Evolutionary conservation across 2,113 vertebrate species (phyloP), one percentile per base, ranked within the genome.

Genomic region (Albula goreensis): DNA sequence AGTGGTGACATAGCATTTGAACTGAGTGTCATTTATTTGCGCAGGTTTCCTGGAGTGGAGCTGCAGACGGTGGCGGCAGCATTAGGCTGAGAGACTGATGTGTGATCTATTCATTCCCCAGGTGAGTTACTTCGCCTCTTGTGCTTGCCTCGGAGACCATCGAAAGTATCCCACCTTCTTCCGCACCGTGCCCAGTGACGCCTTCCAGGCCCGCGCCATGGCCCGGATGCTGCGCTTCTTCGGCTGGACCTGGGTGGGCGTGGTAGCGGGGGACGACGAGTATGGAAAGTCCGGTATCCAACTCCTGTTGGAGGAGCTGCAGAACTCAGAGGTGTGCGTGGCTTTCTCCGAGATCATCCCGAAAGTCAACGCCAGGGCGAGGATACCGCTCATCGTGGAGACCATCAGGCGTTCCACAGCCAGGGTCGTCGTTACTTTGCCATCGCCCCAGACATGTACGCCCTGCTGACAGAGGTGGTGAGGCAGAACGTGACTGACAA

Each of bases 211-310:
- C 7, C 86, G 81, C 81, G 91, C 91, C 50, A 87, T 89, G 86
- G 90, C 86, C 81, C 88, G 88, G 51, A 86, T 95, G 79, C 41
- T 94, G 81, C 78, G 0, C 7, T 83, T 90, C 57, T 91, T 92
- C 66, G 88, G 89, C 50, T 93, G 93, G 91, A 88, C 89, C 15
- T 93, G 93, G 91, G 90, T 93, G 25, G 92, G 90, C 5, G 81
- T 93, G 49, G 89, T 93, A 49, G 91, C 88, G 56, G 91, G 85
- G 17, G 89, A 92, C 81, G 91, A 92, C 85, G 91, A 92, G 57
- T 94, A 92, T 81, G 93, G 89, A 53, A 91, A 88, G 90, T 91
- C 87, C 88, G 92, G 90, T 22, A 89, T 93, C 60, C 88, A 90
- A 57, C 86, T 91, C 81, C 88, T 94, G n/a, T 85, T 88, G 70